Evolutionary conservation across 2,797 vertebrate genomes (phyloP).

Genomic region (Myotis findleyi): DNA sequence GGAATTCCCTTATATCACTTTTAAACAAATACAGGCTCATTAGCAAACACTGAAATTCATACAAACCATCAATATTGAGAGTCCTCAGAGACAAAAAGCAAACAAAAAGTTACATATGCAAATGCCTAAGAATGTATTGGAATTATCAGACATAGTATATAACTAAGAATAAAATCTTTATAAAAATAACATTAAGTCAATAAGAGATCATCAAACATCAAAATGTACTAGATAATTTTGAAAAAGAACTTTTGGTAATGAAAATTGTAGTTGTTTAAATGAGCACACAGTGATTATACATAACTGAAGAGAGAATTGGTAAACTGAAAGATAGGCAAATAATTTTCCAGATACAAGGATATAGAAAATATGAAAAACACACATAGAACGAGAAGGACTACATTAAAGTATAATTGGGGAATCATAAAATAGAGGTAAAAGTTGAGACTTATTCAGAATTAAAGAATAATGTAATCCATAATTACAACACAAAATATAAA

Average conservation of each 20-base stretch:
- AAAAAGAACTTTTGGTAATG: constrained; percentile 28
- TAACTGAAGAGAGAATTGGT: not conserved
- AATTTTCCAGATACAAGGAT: not conserved
- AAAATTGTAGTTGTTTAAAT: not conserved
- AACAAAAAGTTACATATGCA: not conserved
- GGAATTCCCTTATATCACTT: not conserved
- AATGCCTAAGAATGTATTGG: not conserved
- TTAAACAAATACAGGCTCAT: not conserved
- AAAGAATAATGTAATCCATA: not conserved
- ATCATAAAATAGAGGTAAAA: not conserved
- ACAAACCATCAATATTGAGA: not conserved
- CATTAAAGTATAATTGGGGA: not conserved
- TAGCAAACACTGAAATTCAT: not conserved
- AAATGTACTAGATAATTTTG: not conserved
- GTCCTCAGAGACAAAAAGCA: not conserved
- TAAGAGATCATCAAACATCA: not conserved
- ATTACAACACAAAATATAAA: not conserved
- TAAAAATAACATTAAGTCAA: not conserved
- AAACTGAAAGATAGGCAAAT: not conserved
- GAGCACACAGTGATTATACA: not conserved
- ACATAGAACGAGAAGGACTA: not conserved
- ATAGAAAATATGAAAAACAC: not conserved
- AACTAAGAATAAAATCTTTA: not conserved
- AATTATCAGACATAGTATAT: not conserved
- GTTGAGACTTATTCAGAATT: not conserved